Conservation (phyloP, 2,888 invertebrate species). For the Rhogogaster chlorosoma region DNA sequence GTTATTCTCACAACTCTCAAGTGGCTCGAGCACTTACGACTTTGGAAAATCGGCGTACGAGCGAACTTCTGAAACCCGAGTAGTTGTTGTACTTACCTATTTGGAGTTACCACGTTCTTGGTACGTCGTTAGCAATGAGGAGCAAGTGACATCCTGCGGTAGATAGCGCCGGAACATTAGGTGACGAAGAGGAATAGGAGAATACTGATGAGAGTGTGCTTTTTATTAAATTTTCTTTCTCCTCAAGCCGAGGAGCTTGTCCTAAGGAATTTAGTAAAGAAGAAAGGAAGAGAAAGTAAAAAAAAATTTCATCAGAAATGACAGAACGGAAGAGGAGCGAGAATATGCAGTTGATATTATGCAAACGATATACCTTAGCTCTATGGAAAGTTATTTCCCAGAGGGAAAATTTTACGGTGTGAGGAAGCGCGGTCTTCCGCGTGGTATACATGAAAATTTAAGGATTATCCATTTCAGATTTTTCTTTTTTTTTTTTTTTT, state of each 20-base stretch:
- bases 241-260: not conserved
- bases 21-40: not conserved
- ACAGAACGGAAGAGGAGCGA: slow-evolving; percentile 3
- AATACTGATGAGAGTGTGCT: not conserved
- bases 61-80: not conserved
- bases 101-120: not conserved
- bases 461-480: not conserved
- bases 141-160: not conserved
- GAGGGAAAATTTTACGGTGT: slow-evolving; percentile 20
- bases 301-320: slow-evolving; percentile 5
- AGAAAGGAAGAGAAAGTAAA: not conserved
- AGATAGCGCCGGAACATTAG: not conserved
- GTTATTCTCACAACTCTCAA: not conserved
- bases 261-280: not conserved
- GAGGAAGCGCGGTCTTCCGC: not conserved
- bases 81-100: slow-evolving; percentile 3
- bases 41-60: not conserved
- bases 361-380: slow-evolving; percentile 37
- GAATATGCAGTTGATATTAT: slow-evolving; percentile 25
- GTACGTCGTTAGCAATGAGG: slow-evolving; percentile 23
- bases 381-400: slow-evolving; percentile 26
- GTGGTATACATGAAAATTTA: not conserved
- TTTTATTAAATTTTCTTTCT: not conserved
- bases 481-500: not conserved
- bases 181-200: slow-evolving; percentile 6